Percentiles rank a stretch among this genome's conserved stretches.
Conservation (phyloP, 2,888 invertebrate species). For the Caenorhabditis virilis region DNA sequence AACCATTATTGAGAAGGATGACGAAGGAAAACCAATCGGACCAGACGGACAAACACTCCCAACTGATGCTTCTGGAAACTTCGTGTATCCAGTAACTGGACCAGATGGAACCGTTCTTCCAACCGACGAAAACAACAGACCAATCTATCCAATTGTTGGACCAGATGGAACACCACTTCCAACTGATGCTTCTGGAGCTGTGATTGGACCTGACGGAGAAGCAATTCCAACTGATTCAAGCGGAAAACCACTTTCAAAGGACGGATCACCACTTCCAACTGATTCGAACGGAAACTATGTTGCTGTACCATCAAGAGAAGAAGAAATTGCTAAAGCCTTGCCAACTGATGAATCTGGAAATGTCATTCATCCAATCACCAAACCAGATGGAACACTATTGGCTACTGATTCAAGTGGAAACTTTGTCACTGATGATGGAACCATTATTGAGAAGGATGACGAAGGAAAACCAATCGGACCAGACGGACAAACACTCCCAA, state of each 20-base stretch:
- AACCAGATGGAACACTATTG: constrained; percentile 33
- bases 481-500: constrained; percentile 45
- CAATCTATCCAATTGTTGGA: constrained; percentile 30
- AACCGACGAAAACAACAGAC: constrained; percentile 35
- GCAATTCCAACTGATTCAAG: constrained; percentile 44
- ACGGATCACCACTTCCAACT: constrained; percentile 41
- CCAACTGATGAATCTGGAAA: constrained; percentile 44
- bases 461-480: constrained; percentile 43
- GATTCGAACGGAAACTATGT: constrained; percentile 38
- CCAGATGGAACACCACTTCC: constrained; percentile 18
- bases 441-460: constrained; percentile 13
- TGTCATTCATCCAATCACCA: constrained; percentile 36
- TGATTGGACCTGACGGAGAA: constrained; percentile 38
- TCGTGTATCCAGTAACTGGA: constrained; percentile 24
- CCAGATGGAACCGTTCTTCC: constrained; percentile 27
- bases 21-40: constrained; percentile 13
- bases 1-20: constrained; percentile 8
- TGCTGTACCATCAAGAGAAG: constrained; percentile 28
- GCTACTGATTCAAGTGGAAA: constrained; percentile 23
- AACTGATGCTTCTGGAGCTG: constrained; percentile 28
- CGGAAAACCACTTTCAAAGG: constrained; percentile 30
- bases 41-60: constrained; percentile 24
- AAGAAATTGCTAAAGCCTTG: constrained; percentile 11
- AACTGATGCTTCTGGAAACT: constrained; percentile 35
- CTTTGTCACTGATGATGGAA: constrained; percentile 40